Evolutionary conservation across 2,797 vertebrate species (phyloP).

Genomic region (Babyrousa celebensis): DNA sequence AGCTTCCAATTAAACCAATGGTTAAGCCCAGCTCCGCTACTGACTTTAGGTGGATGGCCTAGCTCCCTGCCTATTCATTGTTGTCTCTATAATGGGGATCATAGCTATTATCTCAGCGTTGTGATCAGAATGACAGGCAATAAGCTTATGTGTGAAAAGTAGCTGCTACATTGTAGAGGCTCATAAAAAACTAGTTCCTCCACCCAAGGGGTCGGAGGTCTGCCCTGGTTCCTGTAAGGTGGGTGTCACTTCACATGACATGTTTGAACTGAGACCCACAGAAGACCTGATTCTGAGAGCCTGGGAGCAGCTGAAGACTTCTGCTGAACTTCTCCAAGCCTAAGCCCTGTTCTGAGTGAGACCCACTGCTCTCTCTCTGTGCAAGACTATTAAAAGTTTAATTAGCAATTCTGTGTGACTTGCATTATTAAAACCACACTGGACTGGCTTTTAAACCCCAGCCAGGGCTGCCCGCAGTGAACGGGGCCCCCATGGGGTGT

Average conservation of each 20-base stretch:
- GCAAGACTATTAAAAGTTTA: conserved; percentile 33
- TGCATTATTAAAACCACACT: conserved; percentile 50
- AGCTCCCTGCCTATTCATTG: background rate
- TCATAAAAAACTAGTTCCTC: background rate
- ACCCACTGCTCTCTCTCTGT: background rate
- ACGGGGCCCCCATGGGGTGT: background rate
- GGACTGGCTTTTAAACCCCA: background rate
- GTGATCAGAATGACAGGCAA: background rate
- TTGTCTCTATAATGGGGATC: conserved; percentile 22
- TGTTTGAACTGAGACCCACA: background rate
- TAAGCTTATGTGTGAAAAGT: background rate
- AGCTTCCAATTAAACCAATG: background rate
- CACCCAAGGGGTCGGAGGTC: background rate
- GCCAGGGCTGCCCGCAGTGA: background rate
- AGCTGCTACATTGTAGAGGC: background rate
- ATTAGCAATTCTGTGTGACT: conserved; percentile 8
- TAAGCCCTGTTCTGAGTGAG: background rate
- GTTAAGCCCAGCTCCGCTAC: background rate
- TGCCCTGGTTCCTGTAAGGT: background rate
- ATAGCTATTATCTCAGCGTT: background rate
- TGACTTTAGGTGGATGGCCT: background rate
- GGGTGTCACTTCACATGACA: background rate
- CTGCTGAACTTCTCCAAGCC: background rate
- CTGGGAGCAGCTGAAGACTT: background rate
- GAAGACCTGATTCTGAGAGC: background rate